Conservation (phyloP, 2,797 vertebrate genomes). For the Glyptemys insculpta region DNA sequence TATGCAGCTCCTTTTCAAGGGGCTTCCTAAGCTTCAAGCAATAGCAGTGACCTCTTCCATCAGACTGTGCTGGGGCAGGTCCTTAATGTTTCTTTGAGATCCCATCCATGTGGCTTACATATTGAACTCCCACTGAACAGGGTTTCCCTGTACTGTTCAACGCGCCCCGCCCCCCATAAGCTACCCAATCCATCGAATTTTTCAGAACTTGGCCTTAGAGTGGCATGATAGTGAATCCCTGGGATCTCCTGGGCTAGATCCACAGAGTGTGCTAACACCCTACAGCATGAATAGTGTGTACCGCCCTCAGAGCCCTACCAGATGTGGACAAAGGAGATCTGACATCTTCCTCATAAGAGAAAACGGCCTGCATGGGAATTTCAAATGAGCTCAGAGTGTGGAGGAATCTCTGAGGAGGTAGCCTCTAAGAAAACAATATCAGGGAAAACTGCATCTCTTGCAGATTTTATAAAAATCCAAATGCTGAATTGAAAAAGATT, state of each 20-base stretch:
- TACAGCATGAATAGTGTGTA: not conserved
- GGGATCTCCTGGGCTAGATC: not conserved
- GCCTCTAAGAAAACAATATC: not conserved
- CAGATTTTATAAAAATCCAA: not conserved
- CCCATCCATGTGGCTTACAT: not conserved
- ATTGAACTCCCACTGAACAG: not conserved
- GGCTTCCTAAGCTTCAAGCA: not conserved
- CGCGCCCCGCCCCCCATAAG: rapidly evolving
- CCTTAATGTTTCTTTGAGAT: not conserved
- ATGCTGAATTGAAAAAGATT: no score
- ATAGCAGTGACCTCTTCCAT: not conserved
- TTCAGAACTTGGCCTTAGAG: no score
- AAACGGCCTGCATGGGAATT: not conserved
- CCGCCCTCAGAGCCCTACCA: not conserved
- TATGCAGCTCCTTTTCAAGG: not conserved
- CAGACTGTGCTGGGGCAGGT: not conserved
- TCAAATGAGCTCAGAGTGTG: not conserved
- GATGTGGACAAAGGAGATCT: not conserved
- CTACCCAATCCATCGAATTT: no score
- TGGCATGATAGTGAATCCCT: not conserved
- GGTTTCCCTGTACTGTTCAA: not conserved
- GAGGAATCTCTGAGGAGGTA: not conserved
- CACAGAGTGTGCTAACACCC: not conserved
- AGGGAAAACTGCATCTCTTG: not conserved
- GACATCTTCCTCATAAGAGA: not conserved